Evolutionary conservation across 1,140 invertebrate genomes (phyloP).

Genomic region (Oedothorax gibbosus): DNA sequence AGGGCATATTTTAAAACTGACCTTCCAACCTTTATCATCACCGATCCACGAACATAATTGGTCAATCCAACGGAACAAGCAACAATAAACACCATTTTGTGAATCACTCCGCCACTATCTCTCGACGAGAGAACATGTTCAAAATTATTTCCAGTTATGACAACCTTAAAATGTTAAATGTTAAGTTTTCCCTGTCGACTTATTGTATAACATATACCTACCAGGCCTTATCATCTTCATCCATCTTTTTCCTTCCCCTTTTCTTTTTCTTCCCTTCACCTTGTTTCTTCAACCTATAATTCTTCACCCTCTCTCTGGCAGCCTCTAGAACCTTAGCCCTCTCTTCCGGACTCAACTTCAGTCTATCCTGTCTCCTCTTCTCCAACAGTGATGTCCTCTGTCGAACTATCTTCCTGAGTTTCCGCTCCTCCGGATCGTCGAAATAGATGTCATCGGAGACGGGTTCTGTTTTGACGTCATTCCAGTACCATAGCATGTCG

Average conservation of each 20-base stretch:
- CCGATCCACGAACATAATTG: no score
- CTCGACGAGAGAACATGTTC: no score
- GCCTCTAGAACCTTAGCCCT: conserved; percentile 7
- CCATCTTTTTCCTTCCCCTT: background rate
- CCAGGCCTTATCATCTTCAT: no score
- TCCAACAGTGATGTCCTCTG: conserved; percentile 3
- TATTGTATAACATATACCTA: no score
- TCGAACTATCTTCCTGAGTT: conserved; percentile 18
- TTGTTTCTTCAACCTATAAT: conserved; percentile 29
- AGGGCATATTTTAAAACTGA: no score
- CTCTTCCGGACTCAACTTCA: conserved; percentile 17
- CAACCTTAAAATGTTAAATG: no score
- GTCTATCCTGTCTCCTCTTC: conserved; percentile 11
- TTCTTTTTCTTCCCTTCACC: background rate
- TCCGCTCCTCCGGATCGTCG: background rate
- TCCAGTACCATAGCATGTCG: conserved; percentile 47
- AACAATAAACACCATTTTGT: no score
- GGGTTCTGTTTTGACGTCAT: conserved; percentile 8
- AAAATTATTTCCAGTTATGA: no score
- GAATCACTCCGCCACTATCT: no score
- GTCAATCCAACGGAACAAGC: no score
- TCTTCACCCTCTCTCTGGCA: conserved; percentile 36
- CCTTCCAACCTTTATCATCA: no score
- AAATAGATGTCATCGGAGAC: background rate
- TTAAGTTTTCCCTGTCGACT: no score